phyloP scores from a whole-genome alignment of 2,888 invertebrate genomes.

The Linnaemya vulpina region DNA sequence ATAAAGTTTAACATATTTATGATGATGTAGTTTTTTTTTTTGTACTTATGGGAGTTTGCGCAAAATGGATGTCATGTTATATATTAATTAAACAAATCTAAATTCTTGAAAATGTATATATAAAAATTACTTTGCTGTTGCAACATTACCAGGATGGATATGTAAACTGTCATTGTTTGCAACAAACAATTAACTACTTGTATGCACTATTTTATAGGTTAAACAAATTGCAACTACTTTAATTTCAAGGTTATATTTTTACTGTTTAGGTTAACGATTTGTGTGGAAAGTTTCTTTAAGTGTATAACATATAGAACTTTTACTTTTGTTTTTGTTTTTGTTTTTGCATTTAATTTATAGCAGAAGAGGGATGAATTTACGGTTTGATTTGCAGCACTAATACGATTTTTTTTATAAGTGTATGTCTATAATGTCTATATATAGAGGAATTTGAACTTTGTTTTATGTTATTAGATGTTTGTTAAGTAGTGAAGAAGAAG shows the following conservation, averaged over 20 bases:
- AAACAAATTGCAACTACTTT: conserved; percentile 20
- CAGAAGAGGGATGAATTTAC: background rate
- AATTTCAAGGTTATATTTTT: background rate
- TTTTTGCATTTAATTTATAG: too few relatives aligned
- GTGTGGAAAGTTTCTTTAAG: conserved; percentile 11
- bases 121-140: conserved; percentile 31
- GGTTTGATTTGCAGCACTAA: background rate
- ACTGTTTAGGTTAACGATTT: conserved; percentile 10
- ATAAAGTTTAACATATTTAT: conserved; percentile 54
- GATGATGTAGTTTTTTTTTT: conserved; percentile 32
- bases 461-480: background rate
- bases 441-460: background rate
- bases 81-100: conserved; percentile 2
- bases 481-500: conserved; percentile 18
- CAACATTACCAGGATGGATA: conserved; percentile 3
- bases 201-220: conserved; percentile 30
- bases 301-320: conserved; percentile 31
- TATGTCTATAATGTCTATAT: background rate
- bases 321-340: background rate
- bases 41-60: conserved; percentile 35
- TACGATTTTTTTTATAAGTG: background rate
- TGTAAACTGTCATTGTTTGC: background rate
- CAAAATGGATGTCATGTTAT: conserved; percentile 12
- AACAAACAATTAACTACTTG: conserved; percentile 49
- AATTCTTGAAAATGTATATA: background rate